phyloP scores from a whole-genome alignment of 1,140 invertebrate genomes.

The Aphis gossypii region DNA sequence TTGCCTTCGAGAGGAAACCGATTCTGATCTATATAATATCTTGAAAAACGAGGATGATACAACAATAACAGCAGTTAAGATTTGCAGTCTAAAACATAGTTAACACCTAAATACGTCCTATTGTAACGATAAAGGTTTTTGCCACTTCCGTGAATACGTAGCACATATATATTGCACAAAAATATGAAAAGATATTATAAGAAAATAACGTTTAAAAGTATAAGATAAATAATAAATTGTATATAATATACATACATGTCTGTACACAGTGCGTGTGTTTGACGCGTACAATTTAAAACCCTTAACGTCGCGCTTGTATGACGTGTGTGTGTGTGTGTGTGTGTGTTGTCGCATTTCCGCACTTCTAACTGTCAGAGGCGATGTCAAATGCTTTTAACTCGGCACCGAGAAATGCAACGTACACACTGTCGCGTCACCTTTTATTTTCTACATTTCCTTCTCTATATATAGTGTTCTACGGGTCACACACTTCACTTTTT shows the following conservation, averaged over 20 bases:
- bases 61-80: no score
- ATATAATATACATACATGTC: not conserved
- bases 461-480: not conserved
- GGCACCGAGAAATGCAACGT: not conserved
- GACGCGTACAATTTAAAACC: not conserved
- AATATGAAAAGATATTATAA: not conserved
- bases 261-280: not conserved
- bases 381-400: slow-evolving; percentile 18
- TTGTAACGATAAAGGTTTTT: not conserved
- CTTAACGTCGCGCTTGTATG: not conserved
- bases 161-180: not conserved
- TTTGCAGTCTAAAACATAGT: no score
- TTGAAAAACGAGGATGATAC: no score
- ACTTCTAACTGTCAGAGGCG: not conserved
- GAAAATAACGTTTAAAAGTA: not conserved
- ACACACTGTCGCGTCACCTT: not conserved
- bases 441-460: not conserved
- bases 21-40: not conserved
- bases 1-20: not conserved
- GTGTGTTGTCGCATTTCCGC: not conserved
- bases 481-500: not conserved
- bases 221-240: no score
- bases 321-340: not conserved
- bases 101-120: not conserved
- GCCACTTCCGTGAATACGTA: not conserved